Evolutionary conservation across 2,797 vertebrate species (phyloP).

Genomic region (Choloepus didactylus): DNA sequence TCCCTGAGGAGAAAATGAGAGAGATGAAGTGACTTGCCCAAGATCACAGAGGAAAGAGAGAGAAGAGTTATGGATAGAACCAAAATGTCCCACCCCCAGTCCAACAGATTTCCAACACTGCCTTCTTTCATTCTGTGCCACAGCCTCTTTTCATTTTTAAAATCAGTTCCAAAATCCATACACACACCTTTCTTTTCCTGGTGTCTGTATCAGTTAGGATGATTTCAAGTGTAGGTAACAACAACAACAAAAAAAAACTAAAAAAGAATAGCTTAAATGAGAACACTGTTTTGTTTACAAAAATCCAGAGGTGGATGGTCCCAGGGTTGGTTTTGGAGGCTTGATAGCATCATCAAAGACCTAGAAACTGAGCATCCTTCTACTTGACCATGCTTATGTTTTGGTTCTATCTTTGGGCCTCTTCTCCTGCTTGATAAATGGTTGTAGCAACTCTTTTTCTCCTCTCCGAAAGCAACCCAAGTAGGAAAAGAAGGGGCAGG

Average conservation of each 20-base stretch:
- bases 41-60: background rate
- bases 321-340: background rate
- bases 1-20: conserved; percentile 19
- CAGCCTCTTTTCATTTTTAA: background rate
- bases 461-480: background rate
- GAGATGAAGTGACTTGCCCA: background rate
- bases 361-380: background rate
- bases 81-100: background rate
- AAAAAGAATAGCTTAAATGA: background rate
- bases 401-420: background rate
- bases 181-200: background rate
- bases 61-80: background rate
- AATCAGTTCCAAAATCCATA: background rate
- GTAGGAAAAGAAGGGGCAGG: background rate
- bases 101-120: background rate
- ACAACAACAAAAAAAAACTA: background rate
- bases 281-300: background rate
- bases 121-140: background rate
- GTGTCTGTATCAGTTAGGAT: background rate
- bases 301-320: background rate
- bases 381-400: background rate
- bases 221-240: background rate
- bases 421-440: background rate
- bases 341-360: background rate
- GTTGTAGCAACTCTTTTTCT: background rate